Evolutionary conservation across 1,140 invertebrate species (phyloP).

Genomic region (Babylonia areolata): DNA sequence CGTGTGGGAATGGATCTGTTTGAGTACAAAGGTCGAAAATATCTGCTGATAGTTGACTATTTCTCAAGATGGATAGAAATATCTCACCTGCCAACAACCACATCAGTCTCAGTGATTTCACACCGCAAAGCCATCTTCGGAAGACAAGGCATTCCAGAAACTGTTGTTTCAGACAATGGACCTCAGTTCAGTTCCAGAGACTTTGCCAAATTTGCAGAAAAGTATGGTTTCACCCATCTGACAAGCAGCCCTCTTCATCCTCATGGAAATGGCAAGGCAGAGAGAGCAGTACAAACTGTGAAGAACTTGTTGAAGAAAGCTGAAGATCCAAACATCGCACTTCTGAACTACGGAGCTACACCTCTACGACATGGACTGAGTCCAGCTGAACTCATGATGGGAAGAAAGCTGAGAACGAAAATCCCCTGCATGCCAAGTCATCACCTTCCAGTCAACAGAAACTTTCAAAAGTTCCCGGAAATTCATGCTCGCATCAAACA

Average conservation of each 20-base stretch:
- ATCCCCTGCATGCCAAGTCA: neutral
- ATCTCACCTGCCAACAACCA: neutral
- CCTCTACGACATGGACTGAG: constrained; percentile 37
- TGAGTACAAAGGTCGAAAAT: too few relatives aligned
- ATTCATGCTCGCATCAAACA: neutral
- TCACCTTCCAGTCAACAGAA: neutral
- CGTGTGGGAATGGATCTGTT: too few relatives aligned
- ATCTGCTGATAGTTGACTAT: neutral
- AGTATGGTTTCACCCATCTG: constrained; percentile 51
- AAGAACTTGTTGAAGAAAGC: constrained; percentile 48
- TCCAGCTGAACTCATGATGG: constrained; percentile 47
- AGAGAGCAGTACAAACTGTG: constrained; percentile 57
- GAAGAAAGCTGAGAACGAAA: constrained; percentile 43
- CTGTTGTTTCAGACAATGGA: neutral
- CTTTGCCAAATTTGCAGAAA: constrained; percentile 41
- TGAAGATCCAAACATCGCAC: constrained; percentile 42
- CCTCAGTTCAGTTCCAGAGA: neutral
- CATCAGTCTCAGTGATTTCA: neutral
- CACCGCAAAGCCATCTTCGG: neutral
- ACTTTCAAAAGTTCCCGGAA: neutral
- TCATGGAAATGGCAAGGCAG: constrained; percentile 51
- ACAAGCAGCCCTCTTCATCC: constrained; percentile 48
- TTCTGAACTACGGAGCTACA: constrained; percentile 44
- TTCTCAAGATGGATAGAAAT: constrained; percentile 6
- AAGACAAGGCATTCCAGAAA: constrained; percentile 6